A percentile compares a stretch with the other conserved stretches of the same genome.
Conservation (phyloP, 2,797 vertebrate genomes). For the Catharus ustulatus region DNA sequence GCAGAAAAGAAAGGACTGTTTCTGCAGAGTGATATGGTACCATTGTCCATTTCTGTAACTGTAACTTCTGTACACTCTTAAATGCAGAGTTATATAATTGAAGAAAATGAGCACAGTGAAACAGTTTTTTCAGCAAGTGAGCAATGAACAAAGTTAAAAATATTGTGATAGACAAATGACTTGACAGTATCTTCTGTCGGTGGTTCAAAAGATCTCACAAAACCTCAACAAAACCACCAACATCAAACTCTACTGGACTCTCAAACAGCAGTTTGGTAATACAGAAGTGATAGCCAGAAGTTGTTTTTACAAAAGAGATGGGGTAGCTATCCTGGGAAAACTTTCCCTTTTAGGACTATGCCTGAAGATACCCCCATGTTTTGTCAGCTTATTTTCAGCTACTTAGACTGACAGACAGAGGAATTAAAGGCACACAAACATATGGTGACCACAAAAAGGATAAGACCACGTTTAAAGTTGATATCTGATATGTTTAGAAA, state of each 20-base stretch:
- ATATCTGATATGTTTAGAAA: background rate
- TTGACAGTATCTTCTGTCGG: background rate
- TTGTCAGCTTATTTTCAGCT: background rate
- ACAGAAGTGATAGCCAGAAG: accelerated
- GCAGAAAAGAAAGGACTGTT: background rate
- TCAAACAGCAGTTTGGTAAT: background rate
- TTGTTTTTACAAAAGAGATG: background rate
- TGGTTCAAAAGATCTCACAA: background rate
- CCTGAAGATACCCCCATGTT: background rate
- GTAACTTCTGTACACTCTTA: background rate
- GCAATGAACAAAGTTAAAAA: background rate
- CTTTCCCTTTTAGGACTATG: background rate
- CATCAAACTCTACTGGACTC: background rate
- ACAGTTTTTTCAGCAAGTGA: background rate
- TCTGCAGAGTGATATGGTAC: background rate
- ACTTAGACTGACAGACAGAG: background rate
- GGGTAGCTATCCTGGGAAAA: background rate
- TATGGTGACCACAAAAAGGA: background rate
- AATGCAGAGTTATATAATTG: background rate
- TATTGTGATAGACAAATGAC: background rate
- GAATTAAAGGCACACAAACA: background rate
- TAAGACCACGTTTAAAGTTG: background rate
- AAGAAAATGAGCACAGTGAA: background rate
- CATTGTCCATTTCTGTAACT: background rate
- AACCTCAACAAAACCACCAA: background rate